Evolutionary conservation across 2,888 invertebrate species (phyloP).

Genomic region (Leucophenga montana): DNA sequence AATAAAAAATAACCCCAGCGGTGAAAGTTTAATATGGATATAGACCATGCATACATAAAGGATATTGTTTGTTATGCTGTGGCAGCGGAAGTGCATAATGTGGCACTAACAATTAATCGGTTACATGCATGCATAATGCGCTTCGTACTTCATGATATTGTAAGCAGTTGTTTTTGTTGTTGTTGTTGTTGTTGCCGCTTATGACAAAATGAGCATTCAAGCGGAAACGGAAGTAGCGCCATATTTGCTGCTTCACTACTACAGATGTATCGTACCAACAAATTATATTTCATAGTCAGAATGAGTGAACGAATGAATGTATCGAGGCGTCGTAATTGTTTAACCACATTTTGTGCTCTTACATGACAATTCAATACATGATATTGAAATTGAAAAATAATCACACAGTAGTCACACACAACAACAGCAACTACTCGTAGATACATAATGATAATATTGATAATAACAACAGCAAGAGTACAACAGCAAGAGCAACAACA

Average conservation of each 20-base stretch:
- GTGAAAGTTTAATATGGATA: neutral
- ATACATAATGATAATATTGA: slow-evolving; percentile 47
- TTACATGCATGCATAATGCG: slow-evolving; percentile 12
- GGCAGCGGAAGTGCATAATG: slow-evolving; percentile 31
- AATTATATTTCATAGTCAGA: too few species aligned
- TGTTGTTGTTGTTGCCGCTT: slow-evolving; percentile 28
- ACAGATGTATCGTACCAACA: too few species aligned
- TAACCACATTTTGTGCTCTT: slow-evolving; percentile 58
- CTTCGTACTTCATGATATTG: slow-evolving; percentile 50
- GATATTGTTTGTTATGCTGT: neutral
- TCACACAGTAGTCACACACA: slow-evolving; percentile 39
- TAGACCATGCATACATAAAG: neutral
- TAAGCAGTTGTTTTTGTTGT: slow-evolving; percentile 63
- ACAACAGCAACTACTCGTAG: slow-evolving; percentile 28
- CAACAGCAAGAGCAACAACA: slow-evolving; percentile 40
- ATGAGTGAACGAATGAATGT: slow-evolving; percentile 26
- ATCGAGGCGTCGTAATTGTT: slow-evolving; percentile 52
- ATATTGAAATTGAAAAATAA: slow-evolving; percentile 51
- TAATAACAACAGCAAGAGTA: slow-evolving; percentile 52
- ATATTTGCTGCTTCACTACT: slow-evolving; percentile 45
- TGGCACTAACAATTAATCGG: slow-evolving; percentile 26
- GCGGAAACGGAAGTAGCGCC: slow-evolving; percentile 65
- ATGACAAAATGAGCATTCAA: slow-evolving; percentile 24
- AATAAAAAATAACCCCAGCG: neutral
- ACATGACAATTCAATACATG: slow-evolving; percentile 38